A percentile compares a stretch with the other conserved stretches of the same genome.
Conservation (phyloP, 2,888 invertebrate genomes). For the Pseudanteris insignis region DNA sequence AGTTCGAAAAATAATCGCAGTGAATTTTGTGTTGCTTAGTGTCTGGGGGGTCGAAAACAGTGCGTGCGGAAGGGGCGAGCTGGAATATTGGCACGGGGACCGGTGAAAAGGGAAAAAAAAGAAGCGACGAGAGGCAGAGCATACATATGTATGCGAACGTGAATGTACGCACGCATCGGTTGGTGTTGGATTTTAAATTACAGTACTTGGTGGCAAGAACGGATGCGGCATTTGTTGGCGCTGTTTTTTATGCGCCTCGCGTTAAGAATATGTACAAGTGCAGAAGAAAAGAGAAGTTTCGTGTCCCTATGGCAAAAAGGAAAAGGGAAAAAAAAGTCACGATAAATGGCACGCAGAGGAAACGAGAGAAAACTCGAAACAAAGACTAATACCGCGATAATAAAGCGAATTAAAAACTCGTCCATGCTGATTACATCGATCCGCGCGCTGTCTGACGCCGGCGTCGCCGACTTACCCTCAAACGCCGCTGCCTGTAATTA, state of each 20-base stretch:
- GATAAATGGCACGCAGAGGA: slow-evolving; percentile 40
- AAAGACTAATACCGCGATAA: slow-evolving; percentile 32
- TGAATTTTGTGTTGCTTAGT: slow-evolving; percentile 23
- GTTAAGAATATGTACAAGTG: slow-evolving; percentile 43
- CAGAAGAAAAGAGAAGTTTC: slow-evolving; percentile 35
- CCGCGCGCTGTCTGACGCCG: no score
- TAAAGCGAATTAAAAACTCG: slow-evolving; percentile 16
- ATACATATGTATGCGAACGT: slow-evolving; percentile 14
- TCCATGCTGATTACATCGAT: no score
- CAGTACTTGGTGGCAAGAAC: slow-evolving; percentile 41
- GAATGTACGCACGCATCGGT: slow-evolving; percentile 16
- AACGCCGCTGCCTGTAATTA: no score
- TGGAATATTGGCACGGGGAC: slow-evolving; percentile 31
- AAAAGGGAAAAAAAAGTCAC: slow-evolving; percentile 29
- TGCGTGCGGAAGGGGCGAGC: slow-evolving; percentile 23
- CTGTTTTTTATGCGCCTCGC: slow-evolving; percentile 40
- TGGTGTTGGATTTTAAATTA: slow-evolving; percentile 39
- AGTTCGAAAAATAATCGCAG: slow-evolving; percentile 23
- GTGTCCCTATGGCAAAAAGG: no score
- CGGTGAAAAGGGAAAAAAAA: slow-evolving; percentile 20
- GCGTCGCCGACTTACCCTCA: no score
- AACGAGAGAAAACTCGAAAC: slow-evolving; percentile 23
- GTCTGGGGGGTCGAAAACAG: slow-evolving; percentile 25
- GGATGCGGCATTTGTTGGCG: slow-evolving; percentile 43
- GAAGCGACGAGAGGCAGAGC: neutral